A percentile compares a stretch with the other conserved stretches of the same genome.
These are phyloP conservation scores for Hyposmocoma kahamanoa DNA, from an alignment of 1,140 invertebrate species.

Conservation along the genomic window DNA sequence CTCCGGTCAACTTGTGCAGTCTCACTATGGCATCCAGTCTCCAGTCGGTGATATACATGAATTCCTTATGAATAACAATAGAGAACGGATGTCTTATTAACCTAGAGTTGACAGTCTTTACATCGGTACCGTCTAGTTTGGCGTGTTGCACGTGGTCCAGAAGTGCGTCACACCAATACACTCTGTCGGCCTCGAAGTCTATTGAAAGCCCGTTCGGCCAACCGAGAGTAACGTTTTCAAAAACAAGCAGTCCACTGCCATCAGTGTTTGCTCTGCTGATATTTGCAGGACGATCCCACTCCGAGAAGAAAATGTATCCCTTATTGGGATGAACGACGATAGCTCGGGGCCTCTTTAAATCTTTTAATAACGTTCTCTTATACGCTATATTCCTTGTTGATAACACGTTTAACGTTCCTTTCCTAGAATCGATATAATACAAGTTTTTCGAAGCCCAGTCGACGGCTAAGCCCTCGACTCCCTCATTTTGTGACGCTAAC, in stretches of 20 bases:
- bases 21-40: constrained; percentile 94
- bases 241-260: constrained; percentile 89
- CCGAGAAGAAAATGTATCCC: constrained; percentile 95
- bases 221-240: constrained; percentile 93
- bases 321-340: constrained; percentile 97
- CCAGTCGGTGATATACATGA: constrained; percentile 99
- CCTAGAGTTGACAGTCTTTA: constrained; percentile 91
- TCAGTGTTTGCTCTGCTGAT: constrained; percentile 94
- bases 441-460: constrained; percentile 98
- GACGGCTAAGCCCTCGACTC: constrained; percentile 96
- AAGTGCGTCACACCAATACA: constrained; percentile 97
- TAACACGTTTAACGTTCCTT: constrained; percentile 95
- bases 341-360: constrained; percentile 92
- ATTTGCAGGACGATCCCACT: constrained; percentile 97
- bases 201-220: constrained; percentile 97
- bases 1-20: constrained; percentile 91
- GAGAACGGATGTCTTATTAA: constrained; percentile 97
- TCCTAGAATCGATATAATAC: constrained; percentile 97
- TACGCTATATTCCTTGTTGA: constrained; percentile 90
- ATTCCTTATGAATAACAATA: constrained; percentile 94
- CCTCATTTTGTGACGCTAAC: constrained; percentile 96
- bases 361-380: constrained; percentile 88
- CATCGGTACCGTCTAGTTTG: constrained; percentile 93
- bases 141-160: constrained; percentile 97
- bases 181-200: constrained; percentile 88